Evolutionary conservation across 53 echinoderm and acorn worm species (phyloP).

Genomic region (Holothuria leucospilota): DNA sequence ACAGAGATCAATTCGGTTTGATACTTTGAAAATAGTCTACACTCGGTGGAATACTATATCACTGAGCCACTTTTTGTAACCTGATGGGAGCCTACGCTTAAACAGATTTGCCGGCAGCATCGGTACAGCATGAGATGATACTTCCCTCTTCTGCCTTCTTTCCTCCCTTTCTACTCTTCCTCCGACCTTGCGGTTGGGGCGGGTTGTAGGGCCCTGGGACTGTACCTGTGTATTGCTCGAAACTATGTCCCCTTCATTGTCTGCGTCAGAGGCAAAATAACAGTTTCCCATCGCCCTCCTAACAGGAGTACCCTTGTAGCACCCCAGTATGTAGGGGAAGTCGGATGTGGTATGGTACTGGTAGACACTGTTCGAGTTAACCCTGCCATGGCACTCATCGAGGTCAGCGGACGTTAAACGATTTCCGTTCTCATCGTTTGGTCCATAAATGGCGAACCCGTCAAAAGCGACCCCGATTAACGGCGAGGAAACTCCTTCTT

Average conservation of each 20-base stretch:
- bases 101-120: conserved; percentile 64
- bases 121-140: background rate
- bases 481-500: conserved; percentile 43
- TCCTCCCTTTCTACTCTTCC: background rate
- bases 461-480: conserved; percentile 77
- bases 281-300: background rate
- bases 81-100: conserved; percentile 61
- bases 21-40: too few species aligned
- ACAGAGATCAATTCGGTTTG: too few species aligned
- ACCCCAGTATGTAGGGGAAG: conserved; percentile 76
- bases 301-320: conserved; percentile 47
- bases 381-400: conserved; percentile 74
- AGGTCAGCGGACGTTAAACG: conserved; percentile 57
- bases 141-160: background rate
- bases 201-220: too few species aligned
- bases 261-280: conserved; percentile 24
- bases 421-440: conserved; percentile 69
- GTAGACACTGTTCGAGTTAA: conserved; percentile 55
- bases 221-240: background rate
- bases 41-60: conserved; percentile 57
- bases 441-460: conserved; percentile 80
- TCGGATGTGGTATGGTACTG: conserved; percentile 78
- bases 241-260: background rate
- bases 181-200: too few species aligned
- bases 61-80: conserved; percentile 60